Evolutionary conservation across 2,888 invertebrate genomes (phyloP).

Genomic region (Clitarchus hookeri): DNA sequence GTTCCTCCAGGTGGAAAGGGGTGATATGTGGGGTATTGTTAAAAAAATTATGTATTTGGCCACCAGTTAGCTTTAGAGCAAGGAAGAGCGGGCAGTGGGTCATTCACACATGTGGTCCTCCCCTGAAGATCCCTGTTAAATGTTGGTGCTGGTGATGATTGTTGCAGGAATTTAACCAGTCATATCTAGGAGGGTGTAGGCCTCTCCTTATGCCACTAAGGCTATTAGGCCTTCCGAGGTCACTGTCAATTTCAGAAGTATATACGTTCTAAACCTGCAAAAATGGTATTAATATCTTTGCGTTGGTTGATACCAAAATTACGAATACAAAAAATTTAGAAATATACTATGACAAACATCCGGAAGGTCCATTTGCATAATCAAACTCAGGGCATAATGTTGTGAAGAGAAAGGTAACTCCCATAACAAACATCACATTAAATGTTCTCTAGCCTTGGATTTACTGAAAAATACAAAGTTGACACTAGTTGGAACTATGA

Average conservation of each 20-base stretch:
- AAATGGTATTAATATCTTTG: constrained; percentile 48
- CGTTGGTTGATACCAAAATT: constrained; percentile 43
- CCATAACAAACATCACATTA: constrained; percentile 39
- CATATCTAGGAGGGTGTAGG: no score
- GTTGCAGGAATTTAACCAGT: no score
- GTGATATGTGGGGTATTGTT: no score
- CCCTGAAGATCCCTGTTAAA: no score
- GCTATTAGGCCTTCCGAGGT: constrained; percentile 43
- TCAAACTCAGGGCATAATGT: constrained; percentile 42
- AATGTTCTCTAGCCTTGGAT: constrained; percentile 38
- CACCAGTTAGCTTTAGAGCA: no score
- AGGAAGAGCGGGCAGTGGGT: no score
- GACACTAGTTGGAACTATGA: constrained; percentile 37
- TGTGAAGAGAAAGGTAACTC: constrained; percentile 39
- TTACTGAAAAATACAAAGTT: constrained; percentile 31
- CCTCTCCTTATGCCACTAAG: no score
- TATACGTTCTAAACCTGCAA: constrained; percentile 49
- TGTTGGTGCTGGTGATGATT: no score
- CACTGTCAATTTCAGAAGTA: constrained; percentile 46
- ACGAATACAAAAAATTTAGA: constrained; percentile 42
- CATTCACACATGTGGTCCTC: no score
- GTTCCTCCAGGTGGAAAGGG: no score
- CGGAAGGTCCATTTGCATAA: constrained; percentile 41
- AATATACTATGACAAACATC: constrained; percentile 44
- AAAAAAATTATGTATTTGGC: no score